Base-by-base conservation (phyloP, 2,797 vertebrate species). In the Micromesistius poutassou region DNA sequence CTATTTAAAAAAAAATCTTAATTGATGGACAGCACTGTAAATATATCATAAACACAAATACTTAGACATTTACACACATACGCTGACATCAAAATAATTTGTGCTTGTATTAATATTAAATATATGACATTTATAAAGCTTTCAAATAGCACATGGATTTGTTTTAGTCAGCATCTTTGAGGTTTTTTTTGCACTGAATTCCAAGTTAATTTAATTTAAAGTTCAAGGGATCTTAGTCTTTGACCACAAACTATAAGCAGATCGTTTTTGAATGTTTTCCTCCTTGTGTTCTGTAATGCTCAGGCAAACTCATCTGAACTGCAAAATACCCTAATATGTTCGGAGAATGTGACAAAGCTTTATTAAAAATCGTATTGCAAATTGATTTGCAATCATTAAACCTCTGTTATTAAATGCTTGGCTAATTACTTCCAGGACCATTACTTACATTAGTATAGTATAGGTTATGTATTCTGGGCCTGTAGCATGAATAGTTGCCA, bases 321-420 rank as follows among this genome's bases (percentile, higher is more conserved):
- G 87, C 87, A 86, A 88, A 55, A 85, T 84, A 86, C 82, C 78
- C 84, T 85, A 85, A 68, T 78, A 83, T 77, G 78, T 78, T 80
- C 38, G 82, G 55, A 72, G 84, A 91, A 89, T 89, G 84, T 85
- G 78, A 84, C 79, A 80, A 76, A 81, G 83, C 90, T 90, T 88
- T 89, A 87, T 82, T 83, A 83, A 87, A 85, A 82, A 87, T 84
- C 82, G 77, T 87, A 86, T 14, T 75, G 85, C 85, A 84, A 81
- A 85, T 81, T 79, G 76, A 86, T 74, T 72, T 76, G 71, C 76
- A 82, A 84, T 86, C 78, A 91, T 90, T 90, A 90, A 91, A 91
- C 75, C 83, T 88, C 87, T 85, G 83, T 85, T 86, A 85, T 78
- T 71, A 33, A 33, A 16, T 71, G 30, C 70, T 33, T 10, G 13